Base-by-base conservation (phyloP, 2,888 invertebrate genomes). In the Temnothorax unifasciatus region DNA sequence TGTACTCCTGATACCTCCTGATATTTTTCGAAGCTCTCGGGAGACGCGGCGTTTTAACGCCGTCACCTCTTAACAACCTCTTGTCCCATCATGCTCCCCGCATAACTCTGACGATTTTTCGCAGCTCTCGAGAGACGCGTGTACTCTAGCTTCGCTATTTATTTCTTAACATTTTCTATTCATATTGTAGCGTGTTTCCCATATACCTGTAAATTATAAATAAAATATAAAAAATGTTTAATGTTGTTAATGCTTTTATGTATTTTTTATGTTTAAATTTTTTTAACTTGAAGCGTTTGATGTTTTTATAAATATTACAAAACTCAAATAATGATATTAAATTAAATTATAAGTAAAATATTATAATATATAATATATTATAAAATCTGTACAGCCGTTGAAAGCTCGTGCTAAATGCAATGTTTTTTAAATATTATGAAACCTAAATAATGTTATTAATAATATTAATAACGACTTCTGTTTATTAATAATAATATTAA, bases 11-110 rank as follows among this genome's bases (percentile, higher is more conserved):
- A 11, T 59, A 59, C 15, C 18, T 29, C 15, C 2, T 59, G 57
- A 59, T 59, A 59, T 59, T 59, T 34, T 59, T 59, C 59, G 59
- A 59, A 59, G 59, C 59, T 59, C 59, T 59, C 59, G 59, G 29
- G 59, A 59, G 59, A 59, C 15, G 25, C 57, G 29, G 29, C 57
- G 29, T 21, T 29, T 29, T 18, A 18, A 59, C 18, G 3, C 54
- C 11, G 21, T 0, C 21, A 21, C 3, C 54, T 13, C 21, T 9
- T 1, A 13, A 25, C 21, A 6, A 6, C 21, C 13, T 54, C 21
- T 11, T 4, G 21, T 11, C 21, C 21, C 11, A 4, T 21, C 11
- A 21, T 54, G 13, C 21, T 54, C 21, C 21, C 21, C 54, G 54
- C 21, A 13, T 54, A 54, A 54, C 9, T 54, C 21, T n/a, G 11